These are phyloP conservation scores for Balanococcus diminutus DNA, from an alignment of 2,888 invertebrate species.

Conservation along the genomic window DNA sequence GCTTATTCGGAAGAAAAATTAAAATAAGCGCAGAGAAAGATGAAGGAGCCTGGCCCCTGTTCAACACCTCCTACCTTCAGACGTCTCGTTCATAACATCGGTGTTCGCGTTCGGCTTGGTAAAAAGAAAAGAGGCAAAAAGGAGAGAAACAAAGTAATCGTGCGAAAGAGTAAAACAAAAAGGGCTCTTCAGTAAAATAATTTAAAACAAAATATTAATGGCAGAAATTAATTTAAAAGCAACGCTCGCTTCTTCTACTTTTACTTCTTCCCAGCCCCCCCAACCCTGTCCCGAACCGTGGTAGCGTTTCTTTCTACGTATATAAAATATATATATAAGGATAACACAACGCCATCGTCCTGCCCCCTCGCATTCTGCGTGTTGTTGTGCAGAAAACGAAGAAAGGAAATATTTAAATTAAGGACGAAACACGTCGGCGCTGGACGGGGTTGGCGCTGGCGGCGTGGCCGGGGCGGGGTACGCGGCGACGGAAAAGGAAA, in stretches of 20 bases:
- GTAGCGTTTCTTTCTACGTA: background rate
- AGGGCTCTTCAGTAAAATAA: conserved; percentile 53
- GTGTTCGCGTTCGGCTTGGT: background rate
- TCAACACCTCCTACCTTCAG: background rate
- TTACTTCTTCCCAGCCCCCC: background rate
- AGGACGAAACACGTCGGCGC: background rate
- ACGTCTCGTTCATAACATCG: background rate
- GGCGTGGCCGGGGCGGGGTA: background rate
- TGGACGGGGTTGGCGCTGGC: background rate
- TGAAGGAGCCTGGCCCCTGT: background rate
- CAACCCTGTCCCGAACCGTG: too few relatives aligned
- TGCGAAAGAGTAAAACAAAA: conserved; percentile 54
- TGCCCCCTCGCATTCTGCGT: background rate
- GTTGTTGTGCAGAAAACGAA: conserved; percentile 46
- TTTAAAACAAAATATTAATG: conserved; percentile 54
- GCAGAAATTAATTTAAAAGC: conserved; percentile 51
- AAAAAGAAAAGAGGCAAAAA: conserved; percentile 15
- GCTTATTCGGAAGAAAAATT: too few relatives aligned
- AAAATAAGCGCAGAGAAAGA: too few relatives aligned
- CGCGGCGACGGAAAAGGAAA: conserved; percentile 43
- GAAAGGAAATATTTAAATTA: conserved; percentile 49
- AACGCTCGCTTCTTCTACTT: conserved; percentile 15
- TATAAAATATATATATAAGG: conserved; percentile 44
- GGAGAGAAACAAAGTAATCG: conserved; percentile 54
- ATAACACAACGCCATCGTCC: conserved; percentile 50